These are phyloP conservation scores for Agapetus fuscipes DNA, from an alignment of 2,888 invertebrate species.

Conservation along the genomic window DNA sequence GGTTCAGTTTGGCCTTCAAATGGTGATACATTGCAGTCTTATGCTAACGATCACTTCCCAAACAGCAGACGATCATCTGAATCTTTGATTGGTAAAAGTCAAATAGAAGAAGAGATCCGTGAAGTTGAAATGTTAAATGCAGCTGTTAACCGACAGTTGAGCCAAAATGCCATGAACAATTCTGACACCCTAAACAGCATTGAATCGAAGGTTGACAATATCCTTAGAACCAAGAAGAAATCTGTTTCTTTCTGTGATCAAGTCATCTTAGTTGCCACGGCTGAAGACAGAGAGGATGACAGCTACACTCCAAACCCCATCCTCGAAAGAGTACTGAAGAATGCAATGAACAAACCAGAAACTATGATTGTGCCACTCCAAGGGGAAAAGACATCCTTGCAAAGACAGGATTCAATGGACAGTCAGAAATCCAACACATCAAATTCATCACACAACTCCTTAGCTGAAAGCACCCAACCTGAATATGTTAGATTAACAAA, in stretches of 20 bases:
- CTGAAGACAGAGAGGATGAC: constrained; percentile 85
- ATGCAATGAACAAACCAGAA: constrained; percentile 64
- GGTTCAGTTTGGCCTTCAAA: constrained; percentile 1
- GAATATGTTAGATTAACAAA: constrained; percentile 36
- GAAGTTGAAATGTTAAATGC: constrained; percentile 48
- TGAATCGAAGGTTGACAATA: constrained; percentile 30
- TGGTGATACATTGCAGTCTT: constrained; percentile 11
- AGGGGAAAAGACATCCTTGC: constrained; percentile 39
- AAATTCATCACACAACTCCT: constrained; percentile 38
- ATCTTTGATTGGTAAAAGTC: constrained; percentile 33
- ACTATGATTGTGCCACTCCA: constrained; percentile 43
- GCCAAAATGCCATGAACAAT: constrained; percentile 35
- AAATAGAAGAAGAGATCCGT: constrained; percentile 46
- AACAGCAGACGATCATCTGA: constrained; percentile 16
- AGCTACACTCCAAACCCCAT: constrained; percentile 88
- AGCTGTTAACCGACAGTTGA: constrained; percentile 31
- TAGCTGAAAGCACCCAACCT: constrained; percentile 29
- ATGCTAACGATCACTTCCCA: constrained; percentile 11
- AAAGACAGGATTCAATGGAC: constrained; percentile 42
- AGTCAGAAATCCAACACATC: constrained; percentile 45
- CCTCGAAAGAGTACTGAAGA: constrained; percentile 69
- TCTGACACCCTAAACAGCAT: constrained; percentile 32
- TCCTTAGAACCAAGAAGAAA: constrained; percentile 71
- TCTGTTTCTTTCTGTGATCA: constrained; percentile 93
- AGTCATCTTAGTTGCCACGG: constrained; percentile 85